Conservation (phyloP, 2,888 invertebrate genomes). For the Axea sp. region DNA sequence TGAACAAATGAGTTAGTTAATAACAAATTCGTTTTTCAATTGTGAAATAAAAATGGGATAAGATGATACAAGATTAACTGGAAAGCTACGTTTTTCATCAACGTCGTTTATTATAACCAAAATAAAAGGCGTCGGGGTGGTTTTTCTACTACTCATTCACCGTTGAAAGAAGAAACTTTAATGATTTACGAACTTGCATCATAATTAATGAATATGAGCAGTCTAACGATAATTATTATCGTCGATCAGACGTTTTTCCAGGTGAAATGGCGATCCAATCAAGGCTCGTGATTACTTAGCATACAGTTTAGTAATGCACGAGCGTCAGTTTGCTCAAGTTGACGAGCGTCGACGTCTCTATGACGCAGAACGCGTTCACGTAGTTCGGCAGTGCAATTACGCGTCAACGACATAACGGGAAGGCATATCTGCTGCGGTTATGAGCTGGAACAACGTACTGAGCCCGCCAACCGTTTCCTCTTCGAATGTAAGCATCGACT, state of each 20-base stretch:
- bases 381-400: slow-evolving; percentile 55
- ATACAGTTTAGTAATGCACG: slow-evolving; percentile 19
- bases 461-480: slow-evolving; percentile 47
- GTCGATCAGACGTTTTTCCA: slow-evolving; percentile 7
- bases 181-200: background rate
- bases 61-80: too few relatives aligned
- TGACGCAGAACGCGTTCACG: slow-evolving; percentile 41
- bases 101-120: too few relatives aligned
- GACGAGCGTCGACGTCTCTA: slow-evolving; percentile 45
- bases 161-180: too few relatives aligned
- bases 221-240: slow-evolving; percentile 1
- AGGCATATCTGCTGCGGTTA: slow-evolving; percentile 59
- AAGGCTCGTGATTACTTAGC: slow-evolving; percentile 27
- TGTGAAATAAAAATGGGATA: too few relatives aligned
- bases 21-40: too few relatives aligned
- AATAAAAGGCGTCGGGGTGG: too few relatives aligned
- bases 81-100: too few relatives aligned
- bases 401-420: slow-evolving; percentile 48
- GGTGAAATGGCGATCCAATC: slow-evolving; percentile 22
- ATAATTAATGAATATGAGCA: background rate
- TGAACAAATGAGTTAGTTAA: too few relatives aligned
- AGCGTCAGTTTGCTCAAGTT: slow-evolving; percentile 45
- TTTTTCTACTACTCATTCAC: too few relatives aligned
- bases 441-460: slow-evolving; percentile 52
- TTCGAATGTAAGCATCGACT: slow-evolving; percentile 49